Base-by-base conservation (phyloP, 2,888 invertebrate species). In the Abrostola tripartita region DNA sequence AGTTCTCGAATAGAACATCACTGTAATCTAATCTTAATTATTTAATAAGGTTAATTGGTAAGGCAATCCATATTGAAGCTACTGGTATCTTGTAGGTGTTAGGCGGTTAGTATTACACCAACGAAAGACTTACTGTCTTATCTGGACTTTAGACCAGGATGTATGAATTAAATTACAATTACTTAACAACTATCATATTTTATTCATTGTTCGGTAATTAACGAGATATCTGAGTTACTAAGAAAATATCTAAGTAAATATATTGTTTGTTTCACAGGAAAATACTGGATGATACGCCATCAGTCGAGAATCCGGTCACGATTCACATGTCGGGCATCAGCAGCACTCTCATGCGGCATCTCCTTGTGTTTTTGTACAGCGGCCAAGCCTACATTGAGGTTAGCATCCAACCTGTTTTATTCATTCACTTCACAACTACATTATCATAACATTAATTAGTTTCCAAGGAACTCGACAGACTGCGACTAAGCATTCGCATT, bases 311-410 rank as follows among this genome's bases (percentile, higher is more conserved):
- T 84, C 96, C 96, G 69, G 96, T 96, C 83, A 97, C 97, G 71
- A 97, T 98, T 73, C 97, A 98, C 89, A 96, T 98, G 89, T 98
- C 98, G 56, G 98, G 97, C 83, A 97, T 98, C 71, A 96, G 95
- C 89, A 97, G 96, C 85, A 96, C 96, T 71, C 97, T 98, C 85
- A 96, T 98, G 94, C 96, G 96, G 90, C 97, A 97, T 90, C 95
- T 98, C 81, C 95, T 98, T 84, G 97, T 98, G 85, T 98, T 98
- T 89, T 92, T 98, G 61, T 98, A 98, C 90, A 97, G 97, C 81
- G 98, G 98, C 65, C 97, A 98, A 93, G 97, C 97, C 74, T 96
- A 96, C 81, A 96, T 97, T 79, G 97, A 97, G 95, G 97, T 97
- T 87, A 90, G 91, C 79, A 80, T 66, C 12, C 24, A 71, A 61